Base-by-base conservation (phyloP, 2,113 vertebrate species). In the Syngnathus floridae region DNA sequence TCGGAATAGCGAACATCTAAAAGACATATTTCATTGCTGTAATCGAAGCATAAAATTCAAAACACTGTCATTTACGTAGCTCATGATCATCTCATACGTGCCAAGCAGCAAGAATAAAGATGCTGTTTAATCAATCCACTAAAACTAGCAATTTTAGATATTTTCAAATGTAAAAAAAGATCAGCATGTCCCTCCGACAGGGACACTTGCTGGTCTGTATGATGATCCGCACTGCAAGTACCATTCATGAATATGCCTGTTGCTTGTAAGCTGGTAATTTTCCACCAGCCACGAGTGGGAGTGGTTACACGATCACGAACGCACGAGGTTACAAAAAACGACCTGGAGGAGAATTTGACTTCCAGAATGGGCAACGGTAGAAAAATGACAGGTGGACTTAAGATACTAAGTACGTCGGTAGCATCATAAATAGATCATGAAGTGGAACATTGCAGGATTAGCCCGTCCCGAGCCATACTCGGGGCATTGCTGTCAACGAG, bases 261-360 rank as follows among this genome's bases (percentile, higher is more conserved):
- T 87, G 88, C 87, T 89, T 82, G 85, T 89, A 88, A 86, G 88
- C 91, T 91, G 90, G 91, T 92, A 92, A 90, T 90, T 92, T 92
- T 92, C 91, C 91, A 92, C 90, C 89, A 88, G 90, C 90, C 88
- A 86, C 84, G 88, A 89, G 91, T 91, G 91, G 91, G 91, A 79
- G 91, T 92, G 91, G 91, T 88, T 90, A 90, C 83, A 84, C 64
- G 82, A 82, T 77, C 83, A 82, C 74, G 88, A 86, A 82, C 84
- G 87, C 83, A 90, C 78, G 84, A 83, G 84, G 84, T 83, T 86
- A 81, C 69, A 35, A 81, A 74, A 76, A 80, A 68, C 82, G 82
- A 84, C 80, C 80, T 80, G 74, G 62, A 76, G 71, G 65, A 84
- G 68, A 74, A 77, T 71, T 38, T 64, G 70, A 31, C 73, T 67